Evolutionary conservation across 2,797 vertebrate genomes (phyloP).

Genomic region (Pipistrellus nathusii): DNA sequence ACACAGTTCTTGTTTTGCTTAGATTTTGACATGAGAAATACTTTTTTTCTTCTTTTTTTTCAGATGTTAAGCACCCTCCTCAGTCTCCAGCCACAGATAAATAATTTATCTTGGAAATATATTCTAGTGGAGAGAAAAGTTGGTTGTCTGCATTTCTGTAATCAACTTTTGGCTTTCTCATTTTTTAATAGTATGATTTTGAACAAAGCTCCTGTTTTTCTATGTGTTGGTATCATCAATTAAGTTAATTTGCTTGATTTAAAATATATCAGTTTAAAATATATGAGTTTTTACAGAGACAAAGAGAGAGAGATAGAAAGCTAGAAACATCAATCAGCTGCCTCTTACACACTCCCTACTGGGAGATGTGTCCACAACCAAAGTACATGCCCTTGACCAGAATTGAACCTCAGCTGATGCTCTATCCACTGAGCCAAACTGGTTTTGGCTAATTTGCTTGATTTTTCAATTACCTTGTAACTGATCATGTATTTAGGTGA

Average conservation of each 20-base stretch:
- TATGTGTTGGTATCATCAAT: background rate
- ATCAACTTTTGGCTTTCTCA: background rate
- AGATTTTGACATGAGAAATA: slow-evolving; percentile 1
- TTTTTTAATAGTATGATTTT: background rate
- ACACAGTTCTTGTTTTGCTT: background rate
- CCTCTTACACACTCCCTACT: too few relatives aligned
- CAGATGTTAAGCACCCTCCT: background rate
- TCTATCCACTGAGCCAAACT: too few relatives aligned
- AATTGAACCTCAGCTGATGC: too few relatives aligned
- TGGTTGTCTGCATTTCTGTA: background rate
- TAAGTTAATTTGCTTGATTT: slow-evolving; percentile 13
- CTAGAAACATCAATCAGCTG: too few relatives aligned
- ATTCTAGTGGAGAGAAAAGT: background rate
- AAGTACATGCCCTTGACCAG: too few relatives aligned
- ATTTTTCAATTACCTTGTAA: background rate
- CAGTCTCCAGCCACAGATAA: background rate
- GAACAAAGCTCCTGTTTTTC: background rate
- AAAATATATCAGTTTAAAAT: too few relatives aligned
- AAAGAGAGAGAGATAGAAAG: too few relatives aligned
- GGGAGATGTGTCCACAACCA: too few relatives aligned
- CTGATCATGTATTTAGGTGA: background rate
- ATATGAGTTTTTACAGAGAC: too few relatives aligned
- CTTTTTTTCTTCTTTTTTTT: background rate
- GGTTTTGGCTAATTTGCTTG: background rate
- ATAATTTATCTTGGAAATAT: background rate